Evolutionary conservation across 2,888 invertebrate species (phyloP).

Genomic region (Habroteleia sp.): DNA sequence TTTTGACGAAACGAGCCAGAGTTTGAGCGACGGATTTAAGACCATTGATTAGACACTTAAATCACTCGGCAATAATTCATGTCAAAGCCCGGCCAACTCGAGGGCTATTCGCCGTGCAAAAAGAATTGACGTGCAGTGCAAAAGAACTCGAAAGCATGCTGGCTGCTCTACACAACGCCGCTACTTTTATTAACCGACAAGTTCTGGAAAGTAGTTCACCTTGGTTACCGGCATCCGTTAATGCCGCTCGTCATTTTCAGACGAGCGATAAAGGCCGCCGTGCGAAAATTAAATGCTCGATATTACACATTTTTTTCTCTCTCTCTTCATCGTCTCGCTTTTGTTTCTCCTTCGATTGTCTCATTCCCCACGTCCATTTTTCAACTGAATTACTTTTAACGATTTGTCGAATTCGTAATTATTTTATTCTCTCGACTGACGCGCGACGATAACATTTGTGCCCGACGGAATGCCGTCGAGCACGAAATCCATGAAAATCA

Average conservation of each 20-base stretch:
- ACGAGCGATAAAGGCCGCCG: slow-evolving; percentile 17
- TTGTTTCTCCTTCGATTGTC: not conserved
- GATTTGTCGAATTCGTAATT: slow-evolving; percentile 7
- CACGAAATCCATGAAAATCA: slow-evolving; percentile 27
- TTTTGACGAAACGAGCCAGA: slow-evolving; percentile 10
- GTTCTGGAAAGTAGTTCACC: slow-evolving; percentile 53
- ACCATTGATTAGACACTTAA: slow-evolving; percentile 55
- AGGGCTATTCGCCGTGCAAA: slow-evolving; percentile 31
- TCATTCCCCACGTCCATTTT: slow-evolving; percentile 1
- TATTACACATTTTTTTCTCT: not conserved
- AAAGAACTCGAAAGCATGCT: slow-evolving; percentile 46
- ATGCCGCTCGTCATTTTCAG: slow-evolving; percentile 46
- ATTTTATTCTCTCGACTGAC: slow-evolving; percentile 9
- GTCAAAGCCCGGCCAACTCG: slow-evolving; percentile 29
- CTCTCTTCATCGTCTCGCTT: not conserved
- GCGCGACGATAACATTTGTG: slow-evolving; percentile 2
- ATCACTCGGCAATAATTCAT: slow-evolving; percentile 49
- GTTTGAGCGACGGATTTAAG: slow-evolving; percentile 37
- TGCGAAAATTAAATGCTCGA: slow-evolving; percentile 22
- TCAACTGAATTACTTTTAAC: not conserved
- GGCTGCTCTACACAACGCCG: slow-evolving; percentile 9
- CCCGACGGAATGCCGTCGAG: not conserved
- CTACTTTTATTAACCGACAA: slow-evolving; percentile 54
- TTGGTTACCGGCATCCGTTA: slow-evolving; percentile 27
- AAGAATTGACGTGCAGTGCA: slow-evolving; percentile 51